These are phyloP conservation scores for Acanthurus lineatus DNA, from an alignment of 2,797 vertebrate species.

Conservation along the genomic window DNA sequence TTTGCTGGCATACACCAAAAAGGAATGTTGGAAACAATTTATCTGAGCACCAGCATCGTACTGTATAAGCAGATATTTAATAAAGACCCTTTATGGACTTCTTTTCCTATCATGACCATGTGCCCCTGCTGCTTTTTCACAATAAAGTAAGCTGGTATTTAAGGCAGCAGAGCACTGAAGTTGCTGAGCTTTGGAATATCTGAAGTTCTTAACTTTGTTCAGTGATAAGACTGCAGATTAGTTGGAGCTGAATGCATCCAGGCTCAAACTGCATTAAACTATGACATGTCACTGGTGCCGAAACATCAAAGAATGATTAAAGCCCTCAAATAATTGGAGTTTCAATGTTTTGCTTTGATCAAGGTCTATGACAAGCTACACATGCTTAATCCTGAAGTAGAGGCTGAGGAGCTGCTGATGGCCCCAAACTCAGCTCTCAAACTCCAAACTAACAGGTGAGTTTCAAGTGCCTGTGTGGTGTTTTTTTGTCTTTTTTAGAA, in stretches of 20 bases:
- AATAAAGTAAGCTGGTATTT: conserved; percentile 32
- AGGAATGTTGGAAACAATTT: background rate
- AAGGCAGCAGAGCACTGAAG: conserved; percentile 36
- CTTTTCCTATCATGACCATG: conserved; percentile 13
- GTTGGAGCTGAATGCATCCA: conserved; percentile 54
- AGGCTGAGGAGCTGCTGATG: conserved; percentile 92
- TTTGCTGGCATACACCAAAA: background rate
- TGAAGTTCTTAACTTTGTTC: conserved; percentile 48
- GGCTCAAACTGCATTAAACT: conserved; percentile 68
- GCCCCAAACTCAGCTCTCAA: conserved; percentile 93
- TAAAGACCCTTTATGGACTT: conserved; percentile 21
- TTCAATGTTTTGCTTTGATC: conserved; percentile 64
- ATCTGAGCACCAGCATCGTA: background rate
- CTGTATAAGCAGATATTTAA: conserved; percentile 18
- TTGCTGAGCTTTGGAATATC: conserved; percentile 54
- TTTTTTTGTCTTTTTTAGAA: background rate
- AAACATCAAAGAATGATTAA: conserved; percentile 67
- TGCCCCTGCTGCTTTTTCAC: conserved; percentile 29
- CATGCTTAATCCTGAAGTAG: conserved; percentile 88
- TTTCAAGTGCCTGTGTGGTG: background rate
- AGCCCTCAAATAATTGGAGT: conserved; percentile 55
- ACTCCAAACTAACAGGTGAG: conserved; percentile 94
- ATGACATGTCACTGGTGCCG: conserved; percentile 53
- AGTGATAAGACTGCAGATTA: conserved; percentile 73
- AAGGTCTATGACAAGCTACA: conserved; percentile 95